These are phyloP conservation scores for Pogonomyrmex barbatus DNA, from an alignment of 1,140 invertebrate genomes.

Conservation along the genomic window DNA sequence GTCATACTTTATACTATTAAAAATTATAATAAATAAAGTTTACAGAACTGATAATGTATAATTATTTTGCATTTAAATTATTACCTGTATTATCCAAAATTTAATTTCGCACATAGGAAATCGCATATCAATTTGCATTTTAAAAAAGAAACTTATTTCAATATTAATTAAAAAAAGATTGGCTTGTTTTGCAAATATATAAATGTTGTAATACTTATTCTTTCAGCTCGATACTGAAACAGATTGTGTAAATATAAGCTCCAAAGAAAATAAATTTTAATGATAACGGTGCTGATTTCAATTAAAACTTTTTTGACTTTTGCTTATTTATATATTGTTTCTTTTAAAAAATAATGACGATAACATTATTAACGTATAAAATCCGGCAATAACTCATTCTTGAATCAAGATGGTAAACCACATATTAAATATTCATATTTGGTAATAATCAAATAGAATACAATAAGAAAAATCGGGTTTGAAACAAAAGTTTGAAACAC, in stretches of 20 bases:
- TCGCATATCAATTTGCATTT: neutral
- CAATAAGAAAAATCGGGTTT: too few species aligned
- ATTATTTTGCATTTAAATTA: neutral
- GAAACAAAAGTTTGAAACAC: too few species aligned
- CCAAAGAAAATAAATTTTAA: neutral
- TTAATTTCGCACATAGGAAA: neutral
- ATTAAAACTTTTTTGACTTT: neutral
- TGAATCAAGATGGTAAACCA: too few species aligned
- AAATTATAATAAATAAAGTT: conserved; percentile 6
- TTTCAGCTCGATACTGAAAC: neutral
- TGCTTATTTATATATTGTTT: neutral
- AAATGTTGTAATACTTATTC: neutral
- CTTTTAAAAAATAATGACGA: neutral
- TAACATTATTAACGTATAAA: too few species aligned
- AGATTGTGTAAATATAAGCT: neutral
- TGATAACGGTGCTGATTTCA: neutral
- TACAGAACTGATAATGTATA: neutral
- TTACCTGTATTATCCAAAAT: neutral
- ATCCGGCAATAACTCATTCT: too few species aligned
- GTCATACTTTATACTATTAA: neutral
- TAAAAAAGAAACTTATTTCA: neutral
- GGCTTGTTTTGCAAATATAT: too few species aligned
- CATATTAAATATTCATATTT: too few species aligned
- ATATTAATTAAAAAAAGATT: neutral
- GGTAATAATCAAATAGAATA: too few species aligned